Evolutionary conservation across 2,113 vertebrate species (phyloP), one percentile per base, ranked within the genome.

Genomic region (Passer montanus): DNA sequence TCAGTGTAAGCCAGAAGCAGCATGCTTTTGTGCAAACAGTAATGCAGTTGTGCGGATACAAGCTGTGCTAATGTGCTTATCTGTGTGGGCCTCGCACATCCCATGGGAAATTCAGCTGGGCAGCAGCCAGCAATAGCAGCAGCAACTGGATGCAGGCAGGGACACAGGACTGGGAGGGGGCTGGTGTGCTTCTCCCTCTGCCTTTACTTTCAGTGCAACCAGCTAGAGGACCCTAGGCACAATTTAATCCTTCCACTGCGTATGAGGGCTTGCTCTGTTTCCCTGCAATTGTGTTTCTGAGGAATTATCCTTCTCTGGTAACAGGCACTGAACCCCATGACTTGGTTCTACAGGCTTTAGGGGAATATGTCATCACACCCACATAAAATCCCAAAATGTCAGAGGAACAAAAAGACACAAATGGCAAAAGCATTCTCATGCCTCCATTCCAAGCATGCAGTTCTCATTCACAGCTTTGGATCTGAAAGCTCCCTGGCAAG

Each of bases 401-500:
- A 96, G 84, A 81, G 62, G 83, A 93, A 95, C 92, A 96, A 96
- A 94, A 95, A 79, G 53, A 92, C 3, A 6, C 37, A 94, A 94
- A 96, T 79, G 95, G 85, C 73, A 88, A 96, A 80, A 84, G 49
- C 4, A 4, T 94, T 96, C 94, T 94, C 86, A 93, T 93, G 92
- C 56, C 52, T 94, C 77, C 1, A 10, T 85, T 96, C 83, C 92
- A 97, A 95, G 49, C 64, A 90, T 64, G 76, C 87, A 94, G 82
- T 81, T 96, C 60, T 33, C 73, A 93, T 95, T 95, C 85, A 90
- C 73, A 92, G 58, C 26, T 84, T 68, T 92, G 94, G 90, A 90
- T 87, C 44, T 72, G 88, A 93, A 96, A 95, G 88, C 66, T 93
- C n/a, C 41, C 69, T 97, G 94, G 95, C 93, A 97, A 91, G 47